Evolutionary conservation across 2,797 vertebrate species (phyloP).

Genomic region (Bradypus variegatus): DNA sequence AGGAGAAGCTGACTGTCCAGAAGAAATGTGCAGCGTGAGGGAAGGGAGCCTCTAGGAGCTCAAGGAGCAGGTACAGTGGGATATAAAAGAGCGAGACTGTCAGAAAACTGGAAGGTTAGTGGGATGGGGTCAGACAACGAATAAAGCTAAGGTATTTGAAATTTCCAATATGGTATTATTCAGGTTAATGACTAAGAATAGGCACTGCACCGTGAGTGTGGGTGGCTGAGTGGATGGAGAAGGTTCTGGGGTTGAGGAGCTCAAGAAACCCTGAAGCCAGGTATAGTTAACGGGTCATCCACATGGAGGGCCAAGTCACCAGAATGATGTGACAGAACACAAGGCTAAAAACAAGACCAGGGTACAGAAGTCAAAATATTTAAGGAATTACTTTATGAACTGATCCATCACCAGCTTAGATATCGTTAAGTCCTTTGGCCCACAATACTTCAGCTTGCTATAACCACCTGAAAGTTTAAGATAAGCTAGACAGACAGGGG

Average conservation of each 20-base stretch:
- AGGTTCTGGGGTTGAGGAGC: too few relatives aligned
- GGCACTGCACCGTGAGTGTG: not conserved
- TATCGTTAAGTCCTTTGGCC: not conserved
- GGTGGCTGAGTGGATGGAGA: not conserved
- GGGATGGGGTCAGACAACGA: not conserved
- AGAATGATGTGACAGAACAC: not conserved
- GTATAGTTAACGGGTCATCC: not conserved
- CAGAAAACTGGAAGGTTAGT: not conserved
- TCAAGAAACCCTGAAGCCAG: not conserved
- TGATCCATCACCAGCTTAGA: not conserved
- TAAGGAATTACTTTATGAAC: not conserved
- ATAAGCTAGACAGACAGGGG: too few relatives aligned
- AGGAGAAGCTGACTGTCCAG: not conserved
- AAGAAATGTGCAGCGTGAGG: not conserved
- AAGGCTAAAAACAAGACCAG: not conserved
- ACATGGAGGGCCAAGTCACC: not conserved
- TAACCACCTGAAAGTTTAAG: not conserved
- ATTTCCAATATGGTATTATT: not conserved
- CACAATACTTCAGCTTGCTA: not conserved
- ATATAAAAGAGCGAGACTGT: not conserved
- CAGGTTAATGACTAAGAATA: accelerated
- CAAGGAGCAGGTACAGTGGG: not conserved
- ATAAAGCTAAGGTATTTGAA: not conserved
- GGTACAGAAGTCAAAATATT: not conserved
- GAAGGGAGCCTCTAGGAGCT: not conserved